Evolutionary conservation across 2,797 vertebrate species (phyloP), one percentile per base, ranked within the genome.

Genomic region (Darevskia mixta): DNA sequence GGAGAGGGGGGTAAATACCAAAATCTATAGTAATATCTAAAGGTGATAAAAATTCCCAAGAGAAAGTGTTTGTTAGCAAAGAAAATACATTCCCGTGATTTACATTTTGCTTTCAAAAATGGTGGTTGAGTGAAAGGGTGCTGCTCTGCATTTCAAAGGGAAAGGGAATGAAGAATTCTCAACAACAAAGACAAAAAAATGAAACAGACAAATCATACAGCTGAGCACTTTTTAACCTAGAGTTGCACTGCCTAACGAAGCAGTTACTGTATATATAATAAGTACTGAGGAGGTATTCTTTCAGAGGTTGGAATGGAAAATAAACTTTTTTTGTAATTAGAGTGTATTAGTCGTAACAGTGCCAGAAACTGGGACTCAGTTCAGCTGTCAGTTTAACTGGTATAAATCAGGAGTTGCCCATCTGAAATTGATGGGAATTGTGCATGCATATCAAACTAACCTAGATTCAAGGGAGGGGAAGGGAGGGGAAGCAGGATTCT

Each of bases 61-160:
- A 94, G 95, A 88, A 95, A 93, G 93, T 92, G 91, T 95, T 96
- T 95, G 85, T 96, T 96, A 96, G 87, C 91, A 95, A 95, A 95
- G 93, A 95, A 97, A 96, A 96, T 93, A 96, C 96, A 95, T 95
- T 95, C 93, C 92, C 89, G 79, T 87, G 88, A 97, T 96, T 96
- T 97, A 95, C 95, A 96, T 96, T 95, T 96, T 96, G 88, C 93
- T 93, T 95, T 95, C 93, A 93, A 89, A 94, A 96, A 91, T 94
- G 88, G 86, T 88, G 75, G 83, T 90, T 93, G 94, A 96, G 92
- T 93, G 89, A 94, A 95, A 95, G 86, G 92, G 87, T 90, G 92
- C 91, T 91, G 69, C 86, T 96, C 92, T 92, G 92, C 93, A 96
- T 94, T 96, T 96, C 96, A 97, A 97, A 97, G 95, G 20, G 25